Base-by-base conservation (phyloP, 2,113 vertebrate genomes). In the Phylloscopus whistleri region DNA sequence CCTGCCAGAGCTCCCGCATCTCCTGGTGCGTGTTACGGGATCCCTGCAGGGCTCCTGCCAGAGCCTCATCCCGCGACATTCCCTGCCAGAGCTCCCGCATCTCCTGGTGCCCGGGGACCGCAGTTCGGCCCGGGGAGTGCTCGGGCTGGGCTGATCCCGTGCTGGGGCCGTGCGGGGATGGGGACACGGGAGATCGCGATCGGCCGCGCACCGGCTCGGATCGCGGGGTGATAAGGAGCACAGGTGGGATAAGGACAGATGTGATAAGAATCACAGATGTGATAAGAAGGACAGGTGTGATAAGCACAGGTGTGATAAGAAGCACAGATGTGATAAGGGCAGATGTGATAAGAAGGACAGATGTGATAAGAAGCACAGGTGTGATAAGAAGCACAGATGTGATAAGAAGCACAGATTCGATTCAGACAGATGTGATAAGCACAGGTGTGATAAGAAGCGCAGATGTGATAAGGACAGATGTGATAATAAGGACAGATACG, bases 1-100 rank as follows among this genome's bases (percentile, higher is more conserved):
- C n/a, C n/a, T n/a, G n/a, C n/a, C n/a, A n/a, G n/a, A n/a, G n/a
- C n/a, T n/a, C n/a, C n/a, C n/a, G n/a, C n/a, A n/a, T n/a, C 3
- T 26, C 81, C 22, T 35, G n/a, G 60, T 4, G 37, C 22, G 4
- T 0, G 0, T 67, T 5, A 4, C 1, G 3, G 49, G 19, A 87
- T n/a, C 66, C 76, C 64, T 18, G 76, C 84, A 24, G 74, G 26
- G 44, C 28, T 75, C 37, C 53, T 62, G 13, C 2, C 46, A 17
- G 39, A 80, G 67, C 10, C 79, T 80, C 46, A 9, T 18, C 37
- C 28, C 23, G 6, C 75, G 74, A 82, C n/a, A 52, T 67, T 63
- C 72, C 11, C 31, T 84, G 52, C 43, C 28, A 3, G 8, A 48
- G 78, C 64, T 39, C 52, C 37, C 11, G 1, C 16, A 56, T 49